Base-by-base conservation (phyloP, 2,113 vertebrate genomes). In the Mystacornis crossleyi region DNA sequence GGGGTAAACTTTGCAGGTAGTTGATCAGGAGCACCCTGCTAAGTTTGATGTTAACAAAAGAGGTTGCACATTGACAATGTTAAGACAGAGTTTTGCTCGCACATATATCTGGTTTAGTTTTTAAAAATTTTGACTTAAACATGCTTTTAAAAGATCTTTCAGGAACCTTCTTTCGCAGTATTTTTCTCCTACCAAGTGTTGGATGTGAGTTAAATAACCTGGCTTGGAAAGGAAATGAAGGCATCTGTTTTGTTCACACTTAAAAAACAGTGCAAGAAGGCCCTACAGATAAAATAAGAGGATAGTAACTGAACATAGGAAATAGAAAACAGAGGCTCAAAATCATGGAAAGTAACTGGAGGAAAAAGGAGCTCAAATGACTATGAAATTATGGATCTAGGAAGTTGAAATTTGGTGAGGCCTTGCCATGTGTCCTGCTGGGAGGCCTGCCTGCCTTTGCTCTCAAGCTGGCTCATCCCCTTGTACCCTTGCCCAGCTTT, bases 221-320 rank as follows among this genome's bases (percentile, higher is more conserved):
- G 24, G 23, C 60, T 86, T 90, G 82, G 91, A 95, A 93, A 89
- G 94, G 91, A 92, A 95, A 42, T 78, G 26, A 61, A 90, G 48
- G 42, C 91, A 90, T 92, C 89, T 86, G 83, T 93, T 96, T 92
- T 93, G 64, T 92, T 93, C 91, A 82, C 5, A 1, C 58, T 75
- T 93, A 29, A 47, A 70, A 77, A 81, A 77, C 55, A 67, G 75
- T 78, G 67, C 26, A 70, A 54, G 80, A 93, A 94, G 73, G 38
- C 29, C 31, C 8, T 70, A 47, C 25, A 29, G 66, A 47, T 86
- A 7, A 85, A 94, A 55, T 47, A 48, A 43, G 64, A 81, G 47
- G 54, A 66, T 17, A 70, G 60, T 93, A 94, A 88, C 62, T 24
- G 66, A 83, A 92, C 62, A 62, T 4, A 70, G 54, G 81, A 94